These are phyloP conservation scores for Eupeodes latifasciatus DNA, from an alignment of 2,888 invertebrate species.

Conservation along the genomic window DNA sequence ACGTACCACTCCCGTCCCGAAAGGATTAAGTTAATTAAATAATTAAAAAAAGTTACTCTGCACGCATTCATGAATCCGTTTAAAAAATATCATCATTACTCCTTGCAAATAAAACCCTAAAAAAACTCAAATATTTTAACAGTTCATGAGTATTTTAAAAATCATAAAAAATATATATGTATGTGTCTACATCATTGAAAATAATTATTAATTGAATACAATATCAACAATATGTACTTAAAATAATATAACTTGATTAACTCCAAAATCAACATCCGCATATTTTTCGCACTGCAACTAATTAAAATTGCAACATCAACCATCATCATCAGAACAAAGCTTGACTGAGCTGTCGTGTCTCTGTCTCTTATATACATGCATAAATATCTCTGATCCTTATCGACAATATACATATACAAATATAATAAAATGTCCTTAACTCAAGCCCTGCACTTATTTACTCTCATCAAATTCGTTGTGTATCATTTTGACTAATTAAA, in stretches of 20 bases:
- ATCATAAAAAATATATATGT: neutral
- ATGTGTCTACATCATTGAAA: neutral
- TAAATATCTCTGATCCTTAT: neutral
- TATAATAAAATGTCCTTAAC: neutral
- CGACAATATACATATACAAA: too few relatives aligned
- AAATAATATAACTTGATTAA: conserved; percentile 44
- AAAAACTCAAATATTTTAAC: too few relatives aligned
- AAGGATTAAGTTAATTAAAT: too few relatives aligned
- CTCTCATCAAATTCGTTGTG: conserved; percentile 35
- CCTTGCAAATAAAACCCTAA: too few relatives aligned
- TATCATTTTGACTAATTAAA: conserved; percentile 67
- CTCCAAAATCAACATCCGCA: conserved; percentile 37
- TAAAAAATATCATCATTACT: too few relatives aligned
- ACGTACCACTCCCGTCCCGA: too few relatives aligned
- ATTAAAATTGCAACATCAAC: conserved; percentile 57
- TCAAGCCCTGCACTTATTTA: conserved; percentile 16
- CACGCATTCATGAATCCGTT: too few relatives aligned
- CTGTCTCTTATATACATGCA: too few relatives aligned
- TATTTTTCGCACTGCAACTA: conserved; percentile 40
- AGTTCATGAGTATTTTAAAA: neutral
- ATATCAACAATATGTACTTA: conserved; percentile 20
- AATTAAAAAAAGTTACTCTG: too few relatives aligned
- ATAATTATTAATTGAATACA: conserved; percentile 20
- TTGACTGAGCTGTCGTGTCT: neutral
- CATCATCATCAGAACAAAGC: neutral